Conservation (phyloP, 2,113 vertebrate genomes). For the Colossoma macropomum region DNA sequence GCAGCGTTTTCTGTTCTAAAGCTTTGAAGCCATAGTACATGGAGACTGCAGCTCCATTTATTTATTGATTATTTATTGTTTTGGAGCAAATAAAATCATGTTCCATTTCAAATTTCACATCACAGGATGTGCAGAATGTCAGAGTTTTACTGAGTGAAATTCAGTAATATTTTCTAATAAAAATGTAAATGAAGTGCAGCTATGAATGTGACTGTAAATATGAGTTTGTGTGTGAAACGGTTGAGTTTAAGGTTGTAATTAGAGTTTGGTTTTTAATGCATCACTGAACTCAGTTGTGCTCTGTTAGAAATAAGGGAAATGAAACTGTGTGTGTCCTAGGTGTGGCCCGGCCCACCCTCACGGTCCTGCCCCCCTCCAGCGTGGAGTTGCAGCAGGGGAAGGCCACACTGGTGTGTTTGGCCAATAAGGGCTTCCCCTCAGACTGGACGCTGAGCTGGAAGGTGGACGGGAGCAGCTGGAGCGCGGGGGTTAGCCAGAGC, state of each 20-base stretch:
- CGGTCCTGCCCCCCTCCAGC: no score
- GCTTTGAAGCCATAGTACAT: not conserved
- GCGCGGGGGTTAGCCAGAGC: not conserved
- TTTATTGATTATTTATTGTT: not conserved
- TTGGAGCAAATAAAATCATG: not conserved
- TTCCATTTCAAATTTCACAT: not conserved
- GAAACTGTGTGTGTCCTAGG: no score
- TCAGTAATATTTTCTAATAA: not conserved
- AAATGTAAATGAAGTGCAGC: no score
- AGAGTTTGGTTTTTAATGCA: not conserved
- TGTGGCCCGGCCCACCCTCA: no score
- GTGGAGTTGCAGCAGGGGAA: no score
- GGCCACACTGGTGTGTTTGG: no score
- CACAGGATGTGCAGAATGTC: not conserved
- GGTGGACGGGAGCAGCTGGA: not conserved
- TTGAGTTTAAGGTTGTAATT: not conserved
- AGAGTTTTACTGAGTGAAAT: not conserved
- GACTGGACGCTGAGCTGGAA: not conserved
- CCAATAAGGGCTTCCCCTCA: no score
- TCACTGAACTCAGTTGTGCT: not conserved
- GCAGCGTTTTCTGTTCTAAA: not conserved
- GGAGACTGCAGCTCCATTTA: not conserved
- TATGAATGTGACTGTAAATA: not conserved
- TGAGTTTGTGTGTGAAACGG: not conserved
- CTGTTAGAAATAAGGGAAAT: not conserved